Base-by-base conservation (phyloP, 2,797 vertebrate species). In the Pelobates cultripes region DNA sequence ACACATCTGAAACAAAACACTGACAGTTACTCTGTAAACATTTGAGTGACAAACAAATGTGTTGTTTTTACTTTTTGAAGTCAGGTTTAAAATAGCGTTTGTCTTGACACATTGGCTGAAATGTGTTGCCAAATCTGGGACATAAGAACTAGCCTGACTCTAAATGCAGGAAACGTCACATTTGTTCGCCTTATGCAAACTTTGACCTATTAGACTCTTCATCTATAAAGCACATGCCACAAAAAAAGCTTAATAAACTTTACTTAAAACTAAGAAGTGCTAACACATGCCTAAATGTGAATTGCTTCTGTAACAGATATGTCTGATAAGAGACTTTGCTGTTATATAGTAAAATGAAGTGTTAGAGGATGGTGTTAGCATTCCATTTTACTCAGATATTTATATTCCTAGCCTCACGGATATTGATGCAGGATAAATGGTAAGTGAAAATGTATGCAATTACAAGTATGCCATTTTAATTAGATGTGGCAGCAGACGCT, bases 381-480 rank as follows among this genome's bases (percentile, higher is more conserved):
- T 44, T 67, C 53, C 13, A 47, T 77, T 51, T 45, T 57, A 28
- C 43, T 68, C 17, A 69, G 51, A 67, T 82, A 68, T 78, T 77
- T 82, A 45, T 82, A 70, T 4, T 12, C 47, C 3, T 9, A 15
- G 42, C 40, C 60, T 73, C 60, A 53, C 80, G 67, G 81, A 78
- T 73, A 67, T 73, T 68, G 43, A 66, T 10, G 61, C 70, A 60
- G 51, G 45, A 63, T 60, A n/a, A 70, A 82, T 60, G 63, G 44
- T 68, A 83, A 78, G 75, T 83, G 70, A 70, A 83, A 82, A 72
- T 63, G 40, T 51, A 74, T 83, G 67, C 45, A 63, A 74, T 70
- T 73, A 70, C 69, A 82, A 78, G 43, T n/a, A 40, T 77, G 68
- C 68, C 41, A 43, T 73, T 67, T 74, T 78, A 77, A 74, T 78